phyloP scores from a whole-genome alignment of 1,140 invertebrate species.

The Diorhabda carinulata region DNA sequence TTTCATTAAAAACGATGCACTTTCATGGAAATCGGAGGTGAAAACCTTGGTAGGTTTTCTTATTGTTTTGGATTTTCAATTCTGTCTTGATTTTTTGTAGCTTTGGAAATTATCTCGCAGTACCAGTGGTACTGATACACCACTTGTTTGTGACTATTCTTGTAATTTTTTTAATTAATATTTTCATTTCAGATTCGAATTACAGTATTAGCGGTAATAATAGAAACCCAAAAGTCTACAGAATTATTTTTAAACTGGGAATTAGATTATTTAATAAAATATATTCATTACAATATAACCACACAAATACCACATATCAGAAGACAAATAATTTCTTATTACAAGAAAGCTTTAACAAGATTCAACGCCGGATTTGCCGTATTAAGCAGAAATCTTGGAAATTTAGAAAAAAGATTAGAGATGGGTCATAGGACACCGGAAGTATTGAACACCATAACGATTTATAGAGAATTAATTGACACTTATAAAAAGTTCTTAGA shows the following conservation, averaged over 20 bases:
- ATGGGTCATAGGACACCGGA: background rate
- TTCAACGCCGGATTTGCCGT: constrained; percentile 35
- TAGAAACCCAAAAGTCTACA: constrained; percentile 72
- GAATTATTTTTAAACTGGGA: constrained; percentile 61
- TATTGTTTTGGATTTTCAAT: too few species aligned
- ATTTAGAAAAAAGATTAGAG: constrained; percentile 19
- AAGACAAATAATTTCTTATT: constrained; percentile 56
- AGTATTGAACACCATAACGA: constrained; percentile 8
- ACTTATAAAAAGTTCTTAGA: constrained; percentile 30
- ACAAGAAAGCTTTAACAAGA: constrained; percentile 60
- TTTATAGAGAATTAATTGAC: constrained; percentile 29
- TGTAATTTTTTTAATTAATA: constrained; percentile 7
- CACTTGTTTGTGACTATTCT: too few species aligned
- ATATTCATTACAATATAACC: constrained; percentile 67
- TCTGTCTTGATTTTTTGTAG: too few species aligned
- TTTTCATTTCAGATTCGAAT: constrained; percentile 46
- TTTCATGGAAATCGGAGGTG: too few species aligned
- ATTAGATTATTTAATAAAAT: constrained; percentile 63
- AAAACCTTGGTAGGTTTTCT: too few species aligned
- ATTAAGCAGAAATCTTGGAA: constrained; percentile 25
- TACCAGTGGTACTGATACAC: too few species aligned
- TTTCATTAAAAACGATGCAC: too few species aligned
- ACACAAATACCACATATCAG: constrained; percentile 63
- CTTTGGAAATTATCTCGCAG: too few species aligned
- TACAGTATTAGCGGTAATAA: constrained; percentile 62